Conservation (phyloP, 2,888 invertebrate species). For the Drosophila nigricruria region DNA sequence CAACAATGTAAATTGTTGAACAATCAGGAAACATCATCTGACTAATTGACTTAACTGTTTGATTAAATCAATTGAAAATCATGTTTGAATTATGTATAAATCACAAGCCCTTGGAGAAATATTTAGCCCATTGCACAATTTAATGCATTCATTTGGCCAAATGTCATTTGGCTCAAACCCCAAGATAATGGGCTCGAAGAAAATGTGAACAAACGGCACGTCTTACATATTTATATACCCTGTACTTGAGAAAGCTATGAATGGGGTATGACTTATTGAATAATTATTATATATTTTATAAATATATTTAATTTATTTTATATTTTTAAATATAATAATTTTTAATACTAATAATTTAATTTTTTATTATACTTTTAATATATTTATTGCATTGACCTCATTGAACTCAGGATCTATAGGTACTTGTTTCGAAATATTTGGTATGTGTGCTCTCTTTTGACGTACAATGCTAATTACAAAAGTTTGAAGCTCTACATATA, state of each 20-base stretch:
- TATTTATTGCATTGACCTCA: too few relatives aligned
- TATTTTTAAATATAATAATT: background rate
- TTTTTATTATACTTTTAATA: too few relatives aligned
- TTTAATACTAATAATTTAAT: too few relatives aligned
- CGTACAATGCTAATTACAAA: background rate
- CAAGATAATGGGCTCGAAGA: constrained; percentile 4
- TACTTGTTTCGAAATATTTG: background rate
- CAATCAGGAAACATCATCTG: constrained; percentile 12
- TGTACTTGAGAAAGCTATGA: background rate
- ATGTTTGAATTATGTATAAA: constrained; percentile 23
- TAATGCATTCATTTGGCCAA: constrained; percentile 46
- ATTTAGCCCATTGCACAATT: constrained; percentile 12
- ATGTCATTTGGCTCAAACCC: constrained; percentile 10
- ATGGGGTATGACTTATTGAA: background rate
- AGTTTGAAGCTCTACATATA: background rate
- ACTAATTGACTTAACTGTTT: constrained; percentile 34
- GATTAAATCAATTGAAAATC: constrained; percentile 42
- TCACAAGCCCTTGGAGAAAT: constrained; percentile 13
- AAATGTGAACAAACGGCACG: constrained; percentile 41
- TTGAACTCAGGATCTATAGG: background rate
- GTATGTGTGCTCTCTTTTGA: background rate
- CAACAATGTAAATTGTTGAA: constrained; percentile 21
- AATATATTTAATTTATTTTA: background rate
- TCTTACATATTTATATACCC: constrained; percentile 34
- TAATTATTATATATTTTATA: background rate